Percentiles rank a stretch among this genome's conserved stretches.
phyloP scores from a whole-genome alignment of 2,113 vertebrate species.

The Pterocles burchelli region DNA sequence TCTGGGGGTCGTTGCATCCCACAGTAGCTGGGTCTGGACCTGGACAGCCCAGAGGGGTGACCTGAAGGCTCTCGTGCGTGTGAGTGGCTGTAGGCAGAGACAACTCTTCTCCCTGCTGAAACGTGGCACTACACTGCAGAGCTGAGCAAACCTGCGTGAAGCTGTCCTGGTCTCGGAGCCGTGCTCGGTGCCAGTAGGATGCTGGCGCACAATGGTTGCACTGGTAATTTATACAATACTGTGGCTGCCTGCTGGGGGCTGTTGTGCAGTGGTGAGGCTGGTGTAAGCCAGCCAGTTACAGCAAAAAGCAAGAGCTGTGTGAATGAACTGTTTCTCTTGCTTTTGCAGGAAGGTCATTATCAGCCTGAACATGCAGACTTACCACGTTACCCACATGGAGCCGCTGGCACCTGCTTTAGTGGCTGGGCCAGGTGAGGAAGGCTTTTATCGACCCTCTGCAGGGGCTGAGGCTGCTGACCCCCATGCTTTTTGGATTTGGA shows the following conservation, averaged over 20 bases:
- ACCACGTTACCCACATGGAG: accelerated
- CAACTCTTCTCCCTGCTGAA: not conserved
- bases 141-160: not conserved
- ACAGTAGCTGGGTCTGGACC: not conserved
- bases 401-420: not conserved
- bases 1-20: not conserved
- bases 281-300: not conserved
- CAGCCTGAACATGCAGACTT: not conserved
- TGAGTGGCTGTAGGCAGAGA: not conserved
- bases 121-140: not conserved
- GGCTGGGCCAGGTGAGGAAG: not conserved
- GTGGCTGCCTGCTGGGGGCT: not conserved
- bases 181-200: accelerated
- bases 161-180: not conserved
- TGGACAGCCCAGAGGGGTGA: not conserved
- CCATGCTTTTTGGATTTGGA: accelerated
- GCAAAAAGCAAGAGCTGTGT: not conserved
- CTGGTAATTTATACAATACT: not conserved
- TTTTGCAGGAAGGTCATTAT: not conserved
- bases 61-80: not conserved
- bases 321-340: not conserved
- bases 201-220: too few species aligned
- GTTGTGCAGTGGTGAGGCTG: not conserved
- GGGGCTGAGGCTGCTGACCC: not conserved
- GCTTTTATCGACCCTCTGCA: not conserved